These are phyloP conservation scores for Lasioglossum figueresi DNA, from an alignment of 2,888 invertebrate genomes.

Conservation along the genomic window DNA sequence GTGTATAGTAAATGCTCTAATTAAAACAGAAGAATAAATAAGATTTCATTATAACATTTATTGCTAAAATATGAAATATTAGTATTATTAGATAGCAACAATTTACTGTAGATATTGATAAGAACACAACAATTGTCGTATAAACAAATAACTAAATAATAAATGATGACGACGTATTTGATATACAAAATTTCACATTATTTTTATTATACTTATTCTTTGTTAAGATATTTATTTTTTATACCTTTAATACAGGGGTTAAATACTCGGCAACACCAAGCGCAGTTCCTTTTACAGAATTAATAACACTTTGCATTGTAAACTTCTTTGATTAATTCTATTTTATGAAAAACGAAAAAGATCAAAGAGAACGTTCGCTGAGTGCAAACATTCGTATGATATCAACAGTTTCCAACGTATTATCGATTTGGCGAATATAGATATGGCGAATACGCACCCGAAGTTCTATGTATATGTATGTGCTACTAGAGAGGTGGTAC, in stretches of 20 bases:
- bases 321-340: constrained; percentile 16
- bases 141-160: constrained; percentile 12
- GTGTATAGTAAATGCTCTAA: neutral
- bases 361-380: constrained; percentile 21
- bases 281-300: constrained; percentile 97
- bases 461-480: constrained; percentile 16
- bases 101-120: neutral
- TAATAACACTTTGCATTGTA: constrained; percentile 97
- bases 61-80: neutral
- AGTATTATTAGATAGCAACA: neutral
- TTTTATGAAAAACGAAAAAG: constrained; percentile 21
- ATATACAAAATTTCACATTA: constrained; percentile 2
- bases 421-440: constrained; percentile 51
- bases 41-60: neutral
- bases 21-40: constrained; percentile 2
- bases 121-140: neutral
- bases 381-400: constrained; percentile 41
- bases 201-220: constrained; percentile 23
- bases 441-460: no score
- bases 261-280: constrained; percentile 98
- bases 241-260: constrained; percentile 97
- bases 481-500: constrained; percentile 10
- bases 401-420: constrained; percentile 57
- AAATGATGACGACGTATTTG: neutral
- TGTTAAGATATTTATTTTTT: constrained; percentile 34